A percentile compares a stretch with the other conserved stretches of the same genome.
Evolutionary conservation across 53 echinoderm and acorn worm species (phyloP).

Genomic region (Mesocentrotus franciscanus): DNA sequence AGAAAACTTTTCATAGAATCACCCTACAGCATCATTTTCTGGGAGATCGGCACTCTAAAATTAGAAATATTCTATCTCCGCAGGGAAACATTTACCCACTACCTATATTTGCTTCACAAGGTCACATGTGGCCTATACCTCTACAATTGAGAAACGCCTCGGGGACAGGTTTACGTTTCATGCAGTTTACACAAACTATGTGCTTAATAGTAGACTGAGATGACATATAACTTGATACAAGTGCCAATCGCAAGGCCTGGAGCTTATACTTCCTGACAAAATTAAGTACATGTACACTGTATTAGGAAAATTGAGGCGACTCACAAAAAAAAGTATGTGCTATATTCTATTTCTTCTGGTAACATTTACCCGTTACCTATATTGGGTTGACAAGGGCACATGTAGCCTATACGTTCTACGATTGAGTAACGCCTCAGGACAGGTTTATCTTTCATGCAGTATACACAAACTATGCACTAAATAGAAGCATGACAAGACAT

Average conservation of each 20-base stretch:
- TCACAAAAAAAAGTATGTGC: background rate
- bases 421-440: background rate
- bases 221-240: background rate
- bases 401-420: background rate
- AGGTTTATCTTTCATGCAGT: slow-evolving; percentile 18
- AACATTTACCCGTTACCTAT: slow-evolving; percentile 5
- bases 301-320: no score
- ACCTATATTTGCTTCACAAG: background rate
- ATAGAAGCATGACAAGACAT: background rate
- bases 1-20: no score
- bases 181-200: slow-evolving; percentile 26
- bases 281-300: no score
- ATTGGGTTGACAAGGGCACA: background rate
- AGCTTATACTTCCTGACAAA: background rate
- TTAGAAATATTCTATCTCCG: no score
- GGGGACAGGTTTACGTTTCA: slow-evolving; percentile 3
- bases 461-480: slow-evolving; percentile 13
- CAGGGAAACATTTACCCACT: background rate
- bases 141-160: background rate
- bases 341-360: background rate
- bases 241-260: background rate
- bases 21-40: no score
- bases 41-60: no score
- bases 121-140: slow-evolving; percentile 2
- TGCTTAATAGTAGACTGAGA: background rate